These are phyloP conservation scores for Galeruca laticollis DNA, from an alignment of 2,888 invertebrate species.

Conservation along the genomic window DNA sequence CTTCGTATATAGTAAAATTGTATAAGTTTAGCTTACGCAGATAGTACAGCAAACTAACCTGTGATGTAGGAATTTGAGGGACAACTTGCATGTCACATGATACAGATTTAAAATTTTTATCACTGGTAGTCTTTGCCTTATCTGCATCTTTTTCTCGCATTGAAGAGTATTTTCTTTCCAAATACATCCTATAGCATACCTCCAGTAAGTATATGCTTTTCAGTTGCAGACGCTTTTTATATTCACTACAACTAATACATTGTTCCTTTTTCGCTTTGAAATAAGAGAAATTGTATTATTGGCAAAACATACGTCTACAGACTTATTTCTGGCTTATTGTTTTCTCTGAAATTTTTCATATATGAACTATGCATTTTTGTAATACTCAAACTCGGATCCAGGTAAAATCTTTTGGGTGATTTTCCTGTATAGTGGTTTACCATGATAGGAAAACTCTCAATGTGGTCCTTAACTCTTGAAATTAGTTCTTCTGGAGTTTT, in stretches of 20 bases:
- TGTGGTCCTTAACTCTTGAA: constrained; percentile 30
- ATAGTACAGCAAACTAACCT: constrained; percentile 33
- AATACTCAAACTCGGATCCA: constrained; percentile 27
- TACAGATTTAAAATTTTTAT: constrained; percentile 31
- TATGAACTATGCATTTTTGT: background rate
- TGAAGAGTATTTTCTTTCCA: constrained; percentile 14
- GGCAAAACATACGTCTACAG: constrained; percentile 19
- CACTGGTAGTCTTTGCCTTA: constrained; percentile 26
- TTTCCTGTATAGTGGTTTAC: constrained; percentile 36
- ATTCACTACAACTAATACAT: constrained; percentile 30
- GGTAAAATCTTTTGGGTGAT: constrained; percentile 22
- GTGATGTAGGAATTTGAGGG: constrained; percentile 34
- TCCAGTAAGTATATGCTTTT: background rate
- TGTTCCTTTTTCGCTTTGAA: constrained; percentile 27
- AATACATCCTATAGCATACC: background rate
- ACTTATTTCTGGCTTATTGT: background rate
- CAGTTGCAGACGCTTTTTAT: constrained; percentile 23
- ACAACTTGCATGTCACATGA: constrained; percentile 38
- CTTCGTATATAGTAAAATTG: constrained; percentile 25
- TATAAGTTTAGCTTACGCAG: constrained; percentile 27
- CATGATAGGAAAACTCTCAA: constrained; percentile 32
- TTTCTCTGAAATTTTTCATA: background rate
- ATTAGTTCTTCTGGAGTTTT: background rate
- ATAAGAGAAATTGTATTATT: constrained; percentile 34
- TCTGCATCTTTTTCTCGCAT: constrained; percentile 28